Evolutionary conservation across 2,797 vertebrate species (phyloP).

Genomic region (Dromococcyx pavoninus): DNA sequence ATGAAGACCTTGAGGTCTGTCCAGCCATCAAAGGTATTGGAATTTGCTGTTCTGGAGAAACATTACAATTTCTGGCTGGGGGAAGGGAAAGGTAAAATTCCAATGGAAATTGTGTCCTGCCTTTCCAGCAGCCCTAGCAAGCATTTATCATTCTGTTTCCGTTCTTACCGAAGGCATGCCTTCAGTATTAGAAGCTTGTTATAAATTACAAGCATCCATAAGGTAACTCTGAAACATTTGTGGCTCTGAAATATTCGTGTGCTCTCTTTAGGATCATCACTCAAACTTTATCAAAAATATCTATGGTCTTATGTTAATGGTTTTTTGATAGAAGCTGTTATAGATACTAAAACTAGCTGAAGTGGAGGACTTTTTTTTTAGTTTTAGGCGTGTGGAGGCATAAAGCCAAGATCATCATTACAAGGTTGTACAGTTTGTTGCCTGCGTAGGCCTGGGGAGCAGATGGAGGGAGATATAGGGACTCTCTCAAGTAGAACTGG

Average conservation of each 20-base stretch:
- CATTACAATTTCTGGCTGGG: constrained; percentile 8
- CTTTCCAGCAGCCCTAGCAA: neutral
- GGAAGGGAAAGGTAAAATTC: constrained; percentile 52
- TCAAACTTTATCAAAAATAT: constrained; percentile 41
- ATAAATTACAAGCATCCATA: neutral
- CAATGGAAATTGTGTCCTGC: constrained; percentile 41
- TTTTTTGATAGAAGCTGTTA: constrained; percentile 23
- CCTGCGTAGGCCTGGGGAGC: constrained; percentile 16
- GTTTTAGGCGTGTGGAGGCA: neutral
- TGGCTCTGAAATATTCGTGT: neutral
- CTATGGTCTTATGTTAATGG: neutral
- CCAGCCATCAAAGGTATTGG: constrained; percentile 23
- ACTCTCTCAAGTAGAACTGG: constrained; percentile 49
- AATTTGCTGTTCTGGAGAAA: constrained; percentile 39
- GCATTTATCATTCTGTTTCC: neutral
- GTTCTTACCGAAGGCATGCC: neutral
- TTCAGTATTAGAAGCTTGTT: neutral
- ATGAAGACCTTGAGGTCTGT: constrained; percentile 34
- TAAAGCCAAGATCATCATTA: constrained; percentile 32
- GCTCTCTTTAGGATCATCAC: neutral
- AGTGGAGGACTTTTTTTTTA: neutral
- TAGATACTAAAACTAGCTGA: constrained; percentile 15
- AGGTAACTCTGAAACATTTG: neutral
- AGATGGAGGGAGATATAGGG: constrained; percentile 49
- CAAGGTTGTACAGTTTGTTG: constrained; percentile 51